Percentiles rank a stretch among this genome's conserved stretches.
phyloP scores from a whole-genome alignment of 35 echinoderm and acorn worm species.

The Antedon bifida region DNA sequence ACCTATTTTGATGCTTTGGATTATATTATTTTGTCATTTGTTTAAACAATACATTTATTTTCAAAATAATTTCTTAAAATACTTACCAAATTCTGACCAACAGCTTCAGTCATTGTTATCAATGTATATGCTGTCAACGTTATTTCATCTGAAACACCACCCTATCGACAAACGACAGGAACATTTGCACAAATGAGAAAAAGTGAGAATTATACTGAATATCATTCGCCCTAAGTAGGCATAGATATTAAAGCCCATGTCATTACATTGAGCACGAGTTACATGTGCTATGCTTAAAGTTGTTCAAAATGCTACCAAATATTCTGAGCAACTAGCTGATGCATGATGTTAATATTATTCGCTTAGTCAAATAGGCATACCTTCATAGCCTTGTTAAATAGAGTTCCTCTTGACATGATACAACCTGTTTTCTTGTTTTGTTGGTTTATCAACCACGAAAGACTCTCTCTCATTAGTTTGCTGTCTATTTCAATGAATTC shows the following conservation, averaged over 20 bases:
- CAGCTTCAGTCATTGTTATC: constrained; percentile 40
- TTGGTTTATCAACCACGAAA: constrained; percentile 24
- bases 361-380: background rate
- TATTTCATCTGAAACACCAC: constrained; percentile 56
- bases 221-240: background rate
- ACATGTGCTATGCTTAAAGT: no score
- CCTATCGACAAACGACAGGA: constrained; percentile 36
- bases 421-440: constrained; percentile 26
- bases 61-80: background rate
- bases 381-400: constrained; percentile 42
- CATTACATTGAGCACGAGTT: background rate
- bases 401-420: constrained; percentile 12
- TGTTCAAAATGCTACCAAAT: no score
- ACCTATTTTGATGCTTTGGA: background rate
- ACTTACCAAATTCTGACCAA: constrained; percentile 33
- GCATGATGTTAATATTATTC: background rate
- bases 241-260: background rate
- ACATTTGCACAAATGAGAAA: background rate
- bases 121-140: constrained; percentile 65
- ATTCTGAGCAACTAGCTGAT: no score
- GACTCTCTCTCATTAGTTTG: constrained; percentile 18
- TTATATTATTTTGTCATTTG: no score
- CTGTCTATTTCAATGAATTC: constrained; percentile 36
- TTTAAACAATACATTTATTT: background rate
- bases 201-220: background rate